These are phyloP conservation scores for Sturnira hondurensis DNA, from an alignment of 2,113 vertebrate genomes.

Conservation along the genomic window DNA sequence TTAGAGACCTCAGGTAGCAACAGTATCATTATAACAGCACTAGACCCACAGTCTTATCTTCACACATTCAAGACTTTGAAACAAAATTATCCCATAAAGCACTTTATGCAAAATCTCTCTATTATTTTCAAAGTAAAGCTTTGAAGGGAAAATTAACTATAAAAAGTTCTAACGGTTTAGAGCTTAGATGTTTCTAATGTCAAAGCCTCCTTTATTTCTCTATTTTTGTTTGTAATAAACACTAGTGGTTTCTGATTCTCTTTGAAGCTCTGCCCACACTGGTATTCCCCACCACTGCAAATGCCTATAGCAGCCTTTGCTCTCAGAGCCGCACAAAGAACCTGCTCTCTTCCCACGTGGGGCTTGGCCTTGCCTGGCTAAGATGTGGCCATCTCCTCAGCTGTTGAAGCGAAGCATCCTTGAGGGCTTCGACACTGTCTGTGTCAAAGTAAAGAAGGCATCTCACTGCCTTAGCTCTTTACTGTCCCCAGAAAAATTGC, in stretches of 20 bases:
- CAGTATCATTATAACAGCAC: background rate
- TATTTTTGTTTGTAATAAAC: slow-evolving; percentile 23
- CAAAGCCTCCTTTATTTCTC: background rate
- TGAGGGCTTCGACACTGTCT: background rate
- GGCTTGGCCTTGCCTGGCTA: background rate
- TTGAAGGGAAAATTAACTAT: background rate
- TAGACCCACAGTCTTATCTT: background rate
- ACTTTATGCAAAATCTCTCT: background rate
- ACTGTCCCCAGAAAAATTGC: background rate
- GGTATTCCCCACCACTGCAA: background rate
- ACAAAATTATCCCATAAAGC: background rate
- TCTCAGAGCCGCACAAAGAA: background rate
- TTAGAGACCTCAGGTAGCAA: background rate
- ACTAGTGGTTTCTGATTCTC: slow-evolving; percentile 20
- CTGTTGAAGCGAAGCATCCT: background rate
- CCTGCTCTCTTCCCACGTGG: background rate
- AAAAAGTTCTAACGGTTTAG: background rate
- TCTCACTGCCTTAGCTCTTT: background rate
- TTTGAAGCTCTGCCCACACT: slow-evolving; percentile 33
- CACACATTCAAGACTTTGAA: background rate
- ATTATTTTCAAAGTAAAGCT: background rate
- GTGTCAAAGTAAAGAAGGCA: slow-evolving; percentile 30
- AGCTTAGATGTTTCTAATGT: background rate
- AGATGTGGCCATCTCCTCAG: background rate
- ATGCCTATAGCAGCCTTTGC: background rate